Percentiles rank a stretch among this genome's conserved stretches.
Conservation (phyloP, 2,888 invertebrate species). For the Mongoloraphidia duomilia region DNA sequence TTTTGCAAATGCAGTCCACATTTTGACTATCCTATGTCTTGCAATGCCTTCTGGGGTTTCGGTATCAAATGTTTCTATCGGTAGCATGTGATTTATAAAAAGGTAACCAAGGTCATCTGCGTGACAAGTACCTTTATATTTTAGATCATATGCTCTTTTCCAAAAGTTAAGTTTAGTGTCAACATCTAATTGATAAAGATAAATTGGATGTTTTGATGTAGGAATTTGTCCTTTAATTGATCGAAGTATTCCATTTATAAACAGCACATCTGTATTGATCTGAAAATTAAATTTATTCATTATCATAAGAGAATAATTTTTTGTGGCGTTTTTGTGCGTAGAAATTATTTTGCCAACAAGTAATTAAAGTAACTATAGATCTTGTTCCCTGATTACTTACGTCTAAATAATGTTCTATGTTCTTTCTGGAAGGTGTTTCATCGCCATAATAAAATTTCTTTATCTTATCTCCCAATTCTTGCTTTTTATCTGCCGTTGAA, state of each 20-base stretch:
- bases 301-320: no score
- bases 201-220: background rate
- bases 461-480: slow-evolving; percentile 21
- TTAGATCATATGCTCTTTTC: background rate
- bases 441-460: slow-evolving; percentile 24
- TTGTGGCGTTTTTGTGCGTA: no score
- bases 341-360: no score
- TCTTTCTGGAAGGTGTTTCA: slow-evolving; percentile 19
- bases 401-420: slow-evolving; percentile 22
- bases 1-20: slow-evolving; percentile 22
- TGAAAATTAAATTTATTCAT: background rate
- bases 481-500: slow-evolving; percentile 17
- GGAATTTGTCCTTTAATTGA: background rate
- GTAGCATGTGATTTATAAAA: slow-evolving; percentile 15
- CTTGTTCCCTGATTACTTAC: background rate
- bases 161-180: background rate
- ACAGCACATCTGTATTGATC: background rate
- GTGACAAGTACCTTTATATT: slow-evolving; percentile 15
- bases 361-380: background rate
- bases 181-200: background rate
- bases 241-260: background rate
- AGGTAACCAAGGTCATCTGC: slow-evolving; percentile 21
- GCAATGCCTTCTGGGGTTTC: slow-evolving; percentile 15
- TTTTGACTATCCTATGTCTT: slow-evolving; percentile 15
- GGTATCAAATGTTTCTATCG: slow-evolving; percentile 2